phyloP scores from a whole-genome alignment of 2,797 vertebrate species.

The Echeneis naucrates region DNA sequence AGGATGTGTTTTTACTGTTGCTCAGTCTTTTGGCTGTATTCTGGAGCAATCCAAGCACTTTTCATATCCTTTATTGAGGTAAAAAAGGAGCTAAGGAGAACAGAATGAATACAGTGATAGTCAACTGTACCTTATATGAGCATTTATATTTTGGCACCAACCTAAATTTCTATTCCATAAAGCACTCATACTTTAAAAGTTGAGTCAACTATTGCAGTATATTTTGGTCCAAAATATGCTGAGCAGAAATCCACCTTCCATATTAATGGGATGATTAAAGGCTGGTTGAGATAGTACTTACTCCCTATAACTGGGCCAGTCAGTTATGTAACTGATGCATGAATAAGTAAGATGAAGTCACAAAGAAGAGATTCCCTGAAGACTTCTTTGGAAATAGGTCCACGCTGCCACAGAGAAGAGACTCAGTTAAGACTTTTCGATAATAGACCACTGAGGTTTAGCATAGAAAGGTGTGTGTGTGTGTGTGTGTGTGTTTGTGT shows the following conservation, averaged over 20 bases:
- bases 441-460: constrained; percentile 42
- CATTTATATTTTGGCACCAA: neutral
- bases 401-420: constrained; percentile 26
- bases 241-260: constrained; percentile 10
- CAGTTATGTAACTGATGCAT: constrained; percentile 69
- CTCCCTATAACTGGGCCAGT: constrained; percentile 58
- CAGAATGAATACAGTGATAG: neutral
- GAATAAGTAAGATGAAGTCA: constrained; percentile 65
- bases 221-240: neutral
- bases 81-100: neutral
- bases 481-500: neutral
- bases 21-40: too few species aligned
- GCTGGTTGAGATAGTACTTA: constrained; percentile 28
- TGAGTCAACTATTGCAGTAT: too few species aligned
- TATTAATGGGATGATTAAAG: constrained; percentile 29
- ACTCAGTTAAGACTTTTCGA: constrained; percentile 50
- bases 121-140: neutral
- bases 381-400: constrained; percentile 53
- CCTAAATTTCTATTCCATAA: neutral
- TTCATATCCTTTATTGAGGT: too few species aligned
- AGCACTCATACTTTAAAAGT: neutral
- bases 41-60: too few species aligned
- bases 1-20: too few species aligned
- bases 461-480: constrained; percentile 27
- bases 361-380: constrained; percentile 48